phyloP scores from a whole-genome alignment of 2,113 vertebrate genomes.

The Boulengeromyrus knoepffleri region DNA sequence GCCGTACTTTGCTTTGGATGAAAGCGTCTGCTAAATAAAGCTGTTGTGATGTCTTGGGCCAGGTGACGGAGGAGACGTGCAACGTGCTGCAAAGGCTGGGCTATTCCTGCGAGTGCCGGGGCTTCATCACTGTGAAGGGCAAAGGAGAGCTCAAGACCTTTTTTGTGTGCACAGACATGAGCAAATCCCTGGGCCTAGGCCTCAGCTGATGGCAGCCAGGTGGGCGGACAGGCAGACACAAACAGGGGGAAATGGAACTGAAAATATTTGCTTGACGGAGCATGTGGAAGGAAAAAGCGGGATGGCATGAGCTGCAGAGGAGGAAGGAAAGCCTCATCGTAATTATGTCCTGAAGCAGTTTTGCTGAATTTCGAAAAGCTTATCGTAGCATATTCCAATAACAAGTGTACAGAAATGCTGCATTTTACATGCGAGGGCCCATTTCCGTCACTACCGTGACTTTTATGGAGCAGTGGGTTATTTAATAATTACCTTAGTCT shows the following conservation, averaged over 20 bases:
- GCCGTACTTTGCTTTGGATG: neutral
- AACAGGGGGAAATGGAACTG: neutral
- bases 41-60: neutral
- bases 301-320: neutral
- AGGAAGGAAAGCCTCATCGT: neutral
- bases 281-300: neutral
- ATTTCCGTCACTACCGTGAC: neutral
- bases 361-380: neutral
- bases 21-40: neutral
- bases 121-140: slow-evolving; percentile 90
- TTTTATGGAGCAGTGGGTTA: neutral
- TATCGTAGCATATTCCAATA: neutral
- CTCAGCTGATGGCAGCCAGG: slow-evolving; percentile 66
- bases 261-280: neutral
- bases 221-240: neutral
- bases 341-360: neutral
- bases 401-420: neutral
- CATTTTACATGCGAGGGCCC: neutral
- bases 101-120: slow-evolving; percentile 89
- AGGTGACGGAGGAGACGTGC: slow-evolving; percentile 91
- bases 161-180: slow-evolving; percentile 89
- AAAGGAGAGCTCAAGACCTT: slow-evolving; percentile 94
- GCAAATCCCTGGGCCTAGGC: slow-evolving; percentile 81
- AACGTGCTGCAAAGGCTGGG: slow-evolving; percentile 75
- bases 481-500: neutral